phyloP scores from a whole-genome alignment of 2,113 vertebrate species.

The Circaetus cinerascens region DNA sequence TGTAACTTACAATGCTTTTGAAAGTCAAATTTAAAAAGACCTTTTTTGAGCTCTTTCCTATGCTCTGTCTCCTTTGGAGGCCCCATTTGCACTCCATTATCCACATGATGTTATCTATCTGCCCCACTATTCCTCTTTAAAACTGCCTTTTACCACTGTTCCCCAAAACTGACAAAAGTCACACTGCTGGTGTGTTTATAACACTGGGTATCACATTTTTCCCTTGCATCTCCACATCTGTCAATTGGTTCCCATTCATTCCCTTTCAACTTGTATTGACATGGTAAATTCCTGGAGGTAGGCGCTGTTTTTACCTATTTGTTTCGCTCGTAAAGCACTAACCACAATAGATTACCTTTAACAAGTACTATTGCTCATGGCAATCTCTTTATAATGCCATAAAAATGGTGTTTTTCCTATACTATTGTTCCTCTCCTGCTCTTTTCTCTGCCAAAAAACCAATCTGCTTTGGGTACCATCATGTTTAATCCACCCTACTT shows the following conservation, averaged over 20 bases:
- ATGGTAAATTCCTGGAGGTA: neutral
- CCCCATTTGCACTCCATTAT: neutral
- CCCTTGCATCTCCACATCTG: neutral
- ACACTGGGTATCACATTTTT: neutral
- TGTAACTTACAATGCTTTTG: neutral
- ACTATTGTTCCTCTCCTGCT: neutral
- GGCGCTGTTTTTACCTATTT: neutral
- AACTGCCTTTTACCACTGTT: neutral
- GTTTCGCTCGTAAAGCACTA: neutral
- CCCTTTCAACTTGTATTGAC: neutral
- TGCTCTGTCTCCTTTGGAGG: neutral
- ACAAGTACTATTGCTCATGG: neutral
- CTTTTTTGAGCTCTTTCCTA: neutral
- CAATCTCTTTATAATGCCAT: neutral
- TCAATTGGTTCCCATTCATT: neutral
- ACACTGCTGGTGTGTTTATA: neutral
- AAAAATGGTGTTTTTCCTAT: neutral
- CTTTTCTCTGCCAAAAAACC: neutral
- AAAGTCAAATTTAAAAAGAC: neutral
- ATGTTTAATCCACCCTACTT: neutral
- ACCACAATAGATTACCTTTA: neutral
- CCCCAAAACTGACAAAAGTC: neutral
- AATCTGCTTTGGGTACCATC: neutral
- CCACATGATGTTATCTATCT: neutral
- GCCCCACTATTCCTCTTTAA: neutral